These are phyloP conservation scores for Apis cerana DNA, from an alignment of 1,140 invertebrate species.

Conservation along the genomic window DNA sequence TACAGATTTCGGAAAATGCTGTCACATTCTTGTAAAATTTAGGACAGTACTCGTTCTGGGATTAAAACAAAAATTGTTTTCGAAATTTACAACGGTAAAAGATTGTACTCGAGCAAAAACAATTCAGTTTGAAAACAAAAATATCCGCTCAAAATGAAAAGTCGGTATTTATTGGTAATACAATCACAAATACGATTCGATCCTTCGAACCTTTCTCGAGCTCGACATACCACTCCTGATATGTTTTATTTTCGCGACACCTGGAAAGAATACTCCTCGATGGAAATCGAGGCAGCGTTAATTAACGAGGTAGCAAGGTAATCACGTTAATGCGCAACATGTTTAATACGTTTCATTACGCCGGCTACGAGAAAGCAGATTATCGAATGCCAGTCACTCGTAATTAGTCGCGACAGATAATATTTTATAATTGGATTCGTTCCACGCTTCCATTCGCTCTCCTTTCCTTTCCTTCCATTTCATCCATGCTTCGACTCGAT, in stretches of 20 bases:
- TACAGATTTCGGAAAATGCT: too few relatives aligned
- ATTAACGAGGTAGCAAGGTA: constrained; percentile 23
- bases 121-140: too few relatives aligned
- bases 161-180: too few relatives aligned
- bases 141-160: too few relatives aligned
- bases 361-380: neutral
- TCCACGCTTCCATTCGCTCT: neutral
- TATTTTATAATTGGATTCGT: constrained; percentile 29
- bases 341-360: constrained; percentile 21
- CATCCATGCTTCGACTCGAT: neutral
- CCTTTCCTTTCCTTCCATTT: neutral
- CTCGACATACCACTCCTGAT: too few relatives aligned
- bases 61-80: too few relatives aligned
- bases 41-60: too few relatives aligned
- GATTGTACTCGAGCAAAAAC: too few relatives aligned
- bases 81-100: too few relatives aligned
- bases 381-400: constrained; percentile 15
- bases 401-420: constrained; percentile 24
- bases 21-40: too few relatives aligned
- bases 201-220: too few relatives aligned
- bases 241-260: neutral
- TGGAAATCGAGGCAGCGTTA: neutral
- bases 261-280: neutral
- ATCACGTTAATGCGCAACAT: constrained; percentile 20
- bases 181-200: too few relatives aligned